Evolutionary conservation across 2,888 invertebrate species (phyloP).

Genomic region (Cosmorhoe ocellata): DNA sequence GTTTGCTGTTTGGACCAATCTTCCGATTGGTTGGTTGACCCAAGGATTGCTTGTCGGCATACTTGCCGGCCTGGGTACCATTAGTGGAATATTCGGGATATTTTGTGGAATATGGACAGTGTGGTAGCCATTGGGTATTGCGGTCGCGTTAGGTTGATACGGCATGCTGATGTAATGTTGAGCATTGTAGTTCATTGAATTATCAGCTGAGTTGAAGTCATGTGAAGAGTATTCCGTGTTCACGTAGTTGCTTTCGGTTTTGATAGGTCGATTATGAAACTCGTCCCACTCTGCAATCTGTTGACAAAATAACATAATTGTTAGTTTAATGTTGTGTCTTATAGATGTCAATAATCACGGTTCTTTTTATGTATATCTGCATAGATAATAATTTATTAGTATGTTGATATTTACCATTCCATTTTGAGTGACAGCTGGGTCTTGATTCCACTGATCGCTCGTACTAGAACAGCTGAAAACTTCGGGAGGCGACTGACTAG

Average conservation of each 20-base stretch:
- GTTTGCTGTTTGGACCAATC: conserved; percentile 32
- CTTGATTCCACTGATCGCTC: conserved; percentile 42
- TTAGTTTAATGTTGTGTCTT: no score
- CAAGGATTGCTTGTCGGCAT: conserved; percentile 19
- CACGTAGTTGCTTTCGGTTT: conserved; percentile 22
- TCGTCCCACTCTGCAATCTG: conserved; percentile 45
- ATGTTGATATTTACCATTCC: conserved; percentile 41
- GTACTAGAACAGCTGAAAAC: conserved; percentile 33
- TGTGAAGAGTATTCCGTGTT: conserved; percentile 28
- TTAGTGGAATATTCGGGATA: conserved; percentile 20
- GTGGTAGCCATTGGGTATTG: conserved; percentile 10
- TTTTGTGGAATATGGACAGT: conserved; percentile 22
- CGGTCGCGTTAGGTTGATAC: conserved; percentile 19
- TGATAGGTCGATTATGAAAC: conserved; percentile 26
- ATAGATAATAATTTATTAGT: no score
- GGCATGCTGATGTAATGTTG: conserved; percentile 28
- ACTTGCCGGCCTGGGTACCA: conserved; percentile 21
- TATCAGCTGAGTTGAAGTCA: conserved; percentile 29
- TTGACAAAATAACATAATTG: conserved; percentile 24
- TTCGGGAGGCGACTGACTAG: conserved; percentile 26
- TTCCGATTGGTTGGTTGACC: conserved; percentile 31
- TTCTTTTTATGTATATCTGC: no score
- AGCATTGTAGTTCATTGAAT: conserved; percentile 17
- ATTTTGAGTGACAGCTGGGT: conserved; percentile 30
- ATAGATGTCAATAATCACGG: no score